phyloP scores from a whole-genome alignment of 2,797 vertebrate genomes.

The Orestias chungarensis region DNA sequence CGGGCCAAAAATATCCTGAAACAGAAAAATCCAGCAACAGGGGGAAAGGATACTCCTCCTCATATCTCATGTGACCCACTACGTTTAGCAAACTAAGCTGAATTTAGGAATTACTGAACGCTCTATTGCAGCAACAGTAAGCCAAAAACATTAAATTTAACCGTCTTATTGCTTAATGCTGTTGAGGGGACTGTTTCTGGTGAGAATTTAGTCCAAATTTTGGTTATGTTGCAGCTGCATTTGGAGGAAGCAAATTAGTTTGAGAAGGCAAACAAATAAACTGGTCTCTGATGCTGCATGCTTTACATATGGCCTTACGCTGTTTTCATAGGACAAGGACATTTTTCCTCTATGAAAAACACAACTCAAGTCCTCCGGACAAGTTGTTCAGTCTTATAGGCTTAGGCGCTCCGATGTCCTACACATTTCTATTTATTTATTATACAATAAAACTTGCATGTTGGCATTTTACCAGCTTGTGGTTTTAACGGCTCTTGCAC shows the following conservation, averaged over 20 bases:
- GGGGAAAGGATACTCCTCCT: conserved; percentile 56
- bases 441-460: conserved; percentile 44
- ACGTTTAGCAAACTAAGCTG: conserved; percentile 53
- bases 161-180: conserved; percentile 36
- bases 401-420: conserved; percentile 16
- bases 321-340: conserved; percentile 41
- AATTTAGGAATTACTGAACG: conserved; percentile 33
- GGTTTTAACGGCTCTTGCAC: conserved; percentile 66
- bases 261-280: conserved; percentile 18
- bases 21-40: conserved; percentile 61
- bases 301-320: conserved; percentile 13
- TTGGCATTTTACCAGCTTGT: conserved; percentile 64
- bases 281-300: conserved; percentile 8
- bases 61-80: conserved; percentile 61
- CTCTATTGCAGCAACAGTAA: conserved; percentile 18
- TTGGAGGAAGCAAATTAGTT: conserved; percentile 12
- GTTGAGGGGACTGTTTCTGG: conserved; percentile 21
- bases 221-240: conserved; percentile 8
- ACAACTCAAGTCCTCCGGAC: conserved; percentile 36
- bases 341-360: conserved; percentile 30
- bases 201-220: conserved; percentile 19
- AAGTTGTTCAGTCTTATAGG: background rate
- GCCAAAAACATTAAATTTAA: conserved; percentile 38
- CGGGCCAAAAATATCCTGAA: conserved; percentile 76
- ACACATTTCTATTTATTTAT: conserved; percentile 59